Percentiles rank a stretch among this genome's conserved stretches.
phyloP scores from a whole-genome alignment of 2,797 vertebrate species.

The Bufotes viridis region DNA sequence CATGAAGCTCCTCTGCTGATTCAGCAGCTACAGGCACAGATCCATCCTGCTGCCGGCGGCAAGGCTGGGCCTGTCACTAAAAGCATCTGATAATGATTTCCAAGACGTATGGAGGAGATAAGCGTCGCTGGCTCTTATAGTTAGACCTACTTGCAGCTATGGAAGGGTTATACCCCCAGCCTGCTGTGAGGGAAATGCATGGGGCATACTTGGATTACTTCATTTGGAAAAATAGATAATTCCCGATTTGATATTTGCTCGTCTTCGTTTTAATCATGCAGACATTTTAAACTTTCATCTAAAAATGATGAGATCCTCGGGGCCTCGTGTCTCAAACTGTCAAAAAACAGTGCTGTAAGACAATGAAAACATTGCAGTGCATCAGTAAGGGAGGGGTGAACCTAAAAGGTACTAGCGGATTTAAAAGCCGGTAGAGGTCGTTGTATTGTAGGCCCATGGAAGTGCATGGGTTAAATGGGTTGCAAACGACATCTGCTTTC shows the following conservation, averaged over 20 bases:
- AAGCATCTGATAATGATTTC: background rate
- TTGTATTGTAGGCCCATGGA: no score
- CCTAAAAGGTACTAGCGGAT: background rate
- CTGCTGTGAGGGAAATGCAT: background rate
- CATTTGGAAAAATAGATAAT: background rate
- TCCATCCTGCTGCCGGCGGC: background rate
- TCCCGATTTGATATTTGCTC: background rate
- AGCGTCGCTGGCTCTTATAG: background rate
- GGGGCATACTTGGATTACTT: background rate
- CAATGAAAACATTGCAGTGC: background rate
- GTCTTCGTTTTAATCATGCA: background rate
- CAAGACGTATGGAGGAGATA: background rate
- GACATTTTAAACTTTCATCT: background rate
- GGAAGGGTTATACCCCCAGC: background rate
- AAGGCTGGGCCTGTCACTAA: slow-evolving; percentile 16
- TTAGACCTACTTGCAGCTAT: background rate
- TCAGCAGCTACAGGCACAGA: slow-evolving; percentile 16
- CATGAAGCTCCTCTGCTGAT: background rate
- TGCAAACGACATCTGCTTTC: no score
- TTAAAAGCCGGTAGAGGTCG: no score
- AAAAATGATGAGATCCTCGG: background rate
- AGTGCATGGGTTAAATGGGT: no score
- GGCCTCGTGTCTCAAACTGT: slow-evolving; percentile 1
- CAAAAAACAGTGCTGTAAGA: background rate
- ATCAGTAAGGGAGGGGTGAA: background rate